phyloP scores from a whole-genome alignment of 2,113 vertebrate genomes.

The Struthidea cinerea region DNA sequence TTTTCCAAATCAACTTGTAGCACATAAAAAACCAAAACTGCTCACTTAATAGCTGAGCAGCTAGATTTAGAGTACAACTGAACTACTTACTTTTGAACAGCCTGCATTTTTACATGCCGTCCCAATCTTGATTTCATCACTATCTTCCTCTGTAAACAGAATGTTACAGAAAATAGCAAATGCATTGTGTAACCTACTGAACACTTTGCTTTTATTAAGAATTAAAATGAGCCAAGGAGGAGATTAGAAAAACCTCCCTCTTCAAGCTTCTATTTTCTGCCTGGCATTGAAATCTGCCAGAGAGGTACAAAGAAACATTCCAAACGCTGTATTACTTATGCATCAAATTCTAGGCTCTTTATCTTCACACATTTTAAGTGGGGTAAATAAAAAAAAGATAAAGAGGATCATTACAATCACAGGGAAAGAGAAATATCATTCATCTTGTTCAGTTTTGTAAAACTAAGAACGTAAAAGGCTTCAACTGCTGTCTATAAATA shows the following conservation, averaged over 20 bases:
- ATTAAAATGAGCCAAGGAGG: background rate
- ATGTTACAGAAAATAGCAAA: background rate
- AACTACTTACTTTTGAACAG: slow-evolving; percentile 83
- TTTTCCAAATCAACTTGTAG: background rate
- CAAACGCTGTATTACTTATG: background rate
- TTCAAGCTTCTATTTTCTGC: background rate
- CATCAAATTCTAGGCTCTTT: background rate
- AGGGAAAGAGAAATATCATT: background rate
- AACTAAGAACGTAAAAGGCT: background rate
- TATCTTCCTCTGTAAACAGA: slow-evolving; percentile 82
- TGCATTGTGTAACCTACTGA: background rate
- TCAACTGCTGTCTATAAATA: background rate
- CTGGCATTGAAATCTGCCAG: background rate
- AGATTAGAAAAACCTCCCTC: background rate
- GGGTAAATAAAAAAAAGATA: background rate
- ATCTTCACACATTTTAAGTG: background rate
- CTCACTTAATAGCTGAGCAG: background rate
- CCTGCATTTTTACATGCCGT: slow-evolving; percentile 92
- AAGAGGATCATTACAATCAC: background rate
- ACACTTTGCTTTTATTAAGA: background rate
- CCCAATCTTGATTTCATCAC: slow-evolving; percentile 89
- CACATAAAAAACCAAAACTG: background rate
- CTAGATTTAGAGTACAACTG: background rate
- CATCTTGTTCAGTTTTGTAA: background rate
- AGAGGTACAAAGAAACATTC: background rate